Evolutionary conservation across 2,113 vertebrate species (phyloP), one percentile per base, ranked within the genome.

Genomic region (Misgurnus anguillicaudatus): DNA sequence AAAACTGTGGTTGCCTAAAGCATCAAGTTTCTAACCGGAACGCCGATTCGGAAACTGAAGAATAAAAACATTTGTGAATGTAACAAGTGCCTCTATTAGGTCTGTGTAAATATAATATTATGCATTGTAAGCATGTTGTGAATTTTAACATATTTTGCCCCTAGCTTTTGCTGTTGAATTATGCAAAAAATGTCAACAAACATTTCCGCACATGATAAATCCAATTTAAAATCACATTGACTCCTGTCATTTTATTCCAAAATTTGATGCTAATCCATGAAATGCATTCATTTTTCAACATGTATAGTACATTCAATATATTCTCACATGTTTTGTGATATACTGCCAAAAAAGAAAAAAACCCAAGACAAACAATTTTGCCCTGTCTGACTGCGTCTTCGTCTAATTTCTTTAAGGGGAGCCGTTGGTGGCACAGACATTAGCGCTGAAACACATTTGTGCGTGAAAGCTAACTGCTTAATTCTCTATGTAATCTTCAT

Each of bases 401-500:
- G 9, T 66, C 39, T 72, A 65, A 74, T 66, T 74, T 58, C 6
- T 63, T n/a, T 48, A 55, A 24, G 4, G 24, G 39, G 47, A 72
- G 60, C 14, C 19, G 36, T 80, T 5, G 39, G 55, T 73, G 4
- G 60, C 58, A 41, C 21, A 39, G 14, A 31, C 31, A 48, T 42
- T 51, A 24, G 51, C 45, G 42, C 38, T 21, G 11, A 57, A 53
- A 53, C 21, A 51, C 51, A 73, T 14, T 41, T 55, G 21, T 19
- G 39, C 58, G 14, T 69, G 41, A 55, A 36, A 72, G 58, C 68
- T 74, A 45, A 66, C 55, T 51, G 45, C 66, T 74, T 64, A 65
- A 73, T 74, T 57, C 60, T 72, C 60, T 36, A 38, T 72, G 45
- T 53, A 57, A 17, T 79, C 62, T 72, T 69, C 53, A 66, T 17